A percentile compares a stretch with the other conserved stretches of the same genome.
Conservation (phyloP, 2,113 vertebrate species). For the Myrmecophaga tridactyla region DNA sequence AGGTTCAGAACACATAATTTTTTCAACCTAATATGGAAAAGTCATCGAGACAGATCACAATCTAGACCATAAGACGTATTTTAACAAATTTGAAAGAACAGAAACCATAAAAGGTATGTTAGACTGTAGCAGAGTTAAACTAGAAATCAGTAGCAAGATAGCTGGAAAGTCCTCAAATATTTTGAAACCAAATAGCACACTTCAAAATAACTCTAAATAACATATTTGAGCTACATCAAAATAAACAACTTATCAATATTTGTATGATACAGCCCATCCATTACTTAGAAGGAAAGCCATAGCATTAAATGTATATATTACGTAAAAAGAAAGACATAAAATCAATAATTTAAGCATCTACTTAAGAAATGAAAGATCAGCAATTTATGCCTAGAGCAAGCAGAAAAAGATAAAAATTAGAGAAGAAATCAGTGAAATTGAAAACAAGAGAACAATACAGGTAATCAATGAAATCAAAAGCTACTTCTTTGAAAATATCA, state of each 20-base stretch:
- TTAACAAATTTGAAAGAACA: background rate
- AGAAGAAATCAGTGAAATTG: background rate
- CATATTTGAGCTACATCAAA: no score
- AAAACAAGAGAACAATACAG: background rate
- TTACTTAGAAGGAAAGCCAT: no score
- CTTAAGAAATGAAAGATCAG: background rate
- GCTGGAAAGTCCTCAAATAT: background rate
- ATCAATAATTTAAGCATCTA: background rate
- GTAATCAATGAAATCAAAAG: no score
- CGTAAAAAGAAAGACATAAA: background rate
- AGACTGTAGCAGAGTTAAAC: background rate
- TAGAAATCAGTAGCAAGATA: background rate
- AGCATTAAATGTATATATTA: no score
- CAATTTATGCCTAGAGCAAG: background rate
- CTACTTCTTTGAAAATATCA: background rate
- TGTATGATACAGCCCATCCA: no score
- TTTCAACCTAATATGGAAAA: background rate
- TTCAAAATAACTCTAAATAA: background rate
- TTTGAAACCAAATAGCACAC: background rate
- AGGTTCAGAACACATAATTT: background rate
- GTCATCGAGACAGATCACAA: background rate
- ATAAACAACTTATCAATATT: no score
- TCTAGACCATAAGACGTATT: no score
- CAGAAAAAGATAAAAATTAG: background rate
- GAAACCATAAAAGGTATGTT: background rate